Evolutionary conservation across 2,797 vertebrate genomes (phyloP), one percentile per base, ranked within the genome.

Genomic region (Diplodus puntazzo): DNA sequence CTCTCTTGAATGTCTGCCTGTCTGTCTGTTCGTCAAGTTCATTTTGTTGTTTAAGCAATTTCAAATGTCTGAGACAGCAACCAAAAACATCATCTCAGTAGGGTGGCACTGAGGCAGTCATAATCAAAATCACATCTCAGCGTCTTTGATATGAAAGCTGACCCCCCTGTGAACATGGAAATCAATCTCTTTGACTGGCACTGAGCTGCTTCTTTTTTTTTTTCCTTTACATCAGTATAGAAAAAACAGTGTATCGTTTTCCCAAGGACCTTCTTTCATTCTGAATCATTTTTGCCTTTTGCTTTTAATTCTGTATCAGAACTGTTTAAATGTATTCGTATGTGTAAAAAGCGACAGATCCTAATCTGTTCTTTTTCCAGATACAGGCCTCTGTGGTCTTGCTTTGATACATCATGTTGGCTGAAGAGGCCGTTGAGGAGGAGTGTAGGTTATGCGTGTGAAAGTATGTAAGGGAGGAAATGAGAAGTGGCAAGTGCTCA

Each of bases 141-240:
- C 83, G 65, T 92, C 94, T 89, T 88, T 92, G 90, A 95, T 94
- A 93, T 92, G 90, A 94, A 94, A 91, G 90, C 91, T 95, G 94
- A 95, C 92, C 92, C 93, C 90, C 90, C 89, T 91, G 88, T 65
- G 93, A 93, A 91, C 87, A 86, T 81, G 79, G 90, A 94, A 94
- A 95, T 96, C 94, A 95, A 94, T 95, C 95, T 94, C 85, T 81
- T 87, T 94, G 93, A 95, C 91, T 94, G 94, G 92, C 93, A 94
- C 66, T 48, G 70, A 85, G 79, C 72, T 76, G 54, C 75, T 85
- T 84, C 72, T 73, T 82, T 70, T 86, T 73, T 85, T 0, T 6
- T 30, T 5, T 30, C 34, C 48, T 81, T 86, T 76, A 79, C 80
- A 90, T 67, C 27, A 86, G 71, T 84, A 87, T 87, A 89, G 89